These are phyloP conservation scores for Ennomos erosarius DNA, from an alignment of 2,888 invertebrate species.

Conservation along the genomic window DNA sequence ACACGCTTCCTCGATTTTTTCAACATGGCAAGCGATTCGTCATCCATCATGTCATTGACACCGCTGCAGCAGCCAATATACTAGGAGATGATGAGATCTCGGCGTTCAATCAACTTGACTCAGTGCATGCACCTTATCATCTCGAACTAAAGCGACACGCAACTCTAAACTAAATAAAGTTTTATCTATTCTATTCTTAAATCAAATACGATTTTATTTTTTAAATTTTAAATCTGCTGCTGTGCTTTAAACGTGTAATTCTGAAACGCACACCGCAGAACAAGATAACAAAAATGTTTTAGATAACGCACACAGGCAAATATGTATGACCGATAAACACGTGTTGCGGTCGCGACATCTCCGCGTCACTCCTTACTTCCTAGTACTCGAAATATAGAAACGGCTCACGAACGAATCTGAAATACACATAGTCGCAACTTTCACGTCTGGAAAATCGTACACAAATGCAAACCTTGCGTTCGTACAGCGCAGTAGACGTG, in stretches of 20 bases:
- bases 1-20: constrained; percentile 44
- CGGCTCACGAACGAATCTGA: constrained; percentile 76
- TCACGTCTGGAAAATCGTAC: constrained; percentile 70
- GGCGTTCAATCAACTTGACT: constrained; percentile 74
- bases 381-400: constrained; percentile 74
- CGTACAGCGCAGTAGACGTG: constrained; percentile 54
- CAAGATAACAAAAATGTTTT: constrained; percentile 35
- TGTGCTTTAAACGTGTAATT: constrained; percentile 13
- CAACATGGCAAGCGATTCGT: constrained; percentile 62
- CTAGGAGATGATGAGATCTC: constrained; percentile 74
- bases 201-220: too few species aligned
- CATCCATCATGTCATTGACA: constrained; percentile 82
- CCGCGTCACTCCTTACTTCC: constrained; percentile 57
- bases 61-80: constrained; percentile 72
- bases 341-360: constrained; percentile 49
- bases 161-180: constrained; percentile 34
- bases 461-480: constrained; percentile 64
- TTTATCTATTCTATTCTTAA: too few species aligned
- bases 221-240: too few species aligned
- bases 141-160: constrained; percentile 40
- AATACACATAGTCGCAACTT: constrained; percentile 65
- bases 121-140: constrained; percentile 77
- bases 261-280: constrained; percentile 25
- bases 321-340: constrained; percentile 45
- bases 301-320: constrained; percentile 63